Base-by-base conservation (phyloP, 37 sponge, comb jelly and placozoan genomes). In the Geodia barretti region DNA sequence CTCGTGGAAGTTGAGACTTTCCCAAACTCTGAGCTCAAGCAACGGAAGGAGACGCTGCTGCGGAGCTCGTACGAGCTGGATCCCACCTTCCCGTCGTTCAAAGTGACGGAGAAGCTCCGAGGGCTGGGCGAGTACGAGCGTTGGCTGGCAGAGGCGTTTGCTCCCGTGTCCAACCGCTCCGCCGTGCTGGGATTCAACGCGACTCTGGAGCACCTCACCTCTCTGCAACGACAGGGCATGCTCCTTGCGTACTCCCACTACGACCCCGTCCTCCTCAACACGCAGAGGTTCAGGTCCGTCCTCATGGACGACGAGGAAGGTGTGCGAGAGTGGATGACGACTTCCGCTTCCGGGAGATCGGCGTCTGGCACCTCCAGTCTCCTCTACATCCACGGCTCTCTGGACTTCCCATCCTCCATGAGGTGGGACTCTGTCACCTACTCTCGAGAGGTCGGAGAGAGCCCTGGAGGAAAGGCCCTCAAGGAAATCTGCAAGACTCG, bases 341-440 rank as follows among this genome's bases (percentile, higher is more conserved):
- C 54, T 47, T 47, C 54, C 54, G 54, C 54, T 47, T 47, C 54
- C 54, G 54, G 54, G 54, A 47, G 54, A 47, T 47, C 54, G 14
- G 9, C 34, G 21, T 37, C 75, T 4, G 26, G 33, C 29, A 68
- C 62, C 0, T 64, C 73, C 26, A 83, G 83, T 3, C 28, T 88
- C 11, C 78, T 88, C n/a, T 82, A 88, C 43, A 54, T 88, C 24
- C 88, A 88, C 70, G 86, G 79, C 28, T 32, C 75, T 4, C 58
- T 39, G 66, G 63, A 72, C 1, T 36, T 68, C 0, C 78, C 78
- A 14, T 43, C 29, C 38, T 73, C 86, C 1, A 70, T 84, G 19
- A 59, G 36, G 42, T 76, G 69, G 35, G 78, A 70, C 54, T 90
- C 86, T 41, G 77, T 81, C 32, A 35, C 77, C 34, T 81, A 81